Base-by-base conservation (phyloP, 1,140 invertebrate species). In the Drosophila leontia region DNA sequence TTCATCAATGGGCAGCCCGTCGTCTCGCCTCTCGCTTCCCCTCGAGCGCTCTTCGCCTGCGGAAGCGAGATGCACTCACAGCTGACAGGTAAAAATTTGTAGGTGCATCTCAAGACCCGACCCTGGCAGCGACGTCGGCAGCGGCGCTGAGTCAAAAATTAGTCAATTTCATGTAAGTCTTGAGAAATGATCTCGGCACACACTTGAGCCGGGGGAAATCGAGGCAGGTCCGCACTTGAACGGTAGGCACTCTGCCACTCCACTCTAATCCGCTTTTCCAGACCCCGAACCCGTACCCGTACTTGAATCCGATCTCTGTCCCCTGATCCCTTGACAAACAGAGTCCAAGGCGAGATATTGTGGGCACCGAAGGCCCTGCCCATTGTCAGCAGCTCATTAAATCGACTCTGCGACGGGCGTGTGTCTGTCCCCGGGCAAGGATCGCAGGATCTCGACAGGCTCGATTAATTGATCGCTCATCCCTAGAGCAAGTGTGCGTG, bases 131-230 rank as follows among this genome's bases (percentile, higher is more conserved):
- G 34, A 51, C 47, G 48, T 19, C 47, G 41, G 47, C 74, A 42
- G 53, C 50, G 63, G 63, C 64, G 65, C 69, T 53, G 45, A 61
- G 23, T 71, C 45, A 42, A 79, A 91, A 91, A 91, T 91, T 91
- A 91, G 88, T 91, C 88, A 91, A 91, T 91, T 88, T 88, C 81
- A 91, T 88, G 81, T 88, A 91, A 91, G 85, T 51, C 70, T 91
- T 58, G 67, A 75, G 75, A 78, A 75, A 74, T 71, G 60, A 68
- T 81, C 55, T 61, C 39, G 35, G 58, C 65, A n/a, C 53, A 62
- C 80, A 79, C 82, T 86, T 87, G 80, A 88, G 68, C 68, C 55
- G 37, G 51, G 51, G 26, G 41, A 60, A 79, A 74, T 70, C 53
- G 55, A 62, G 77, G 76, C 80, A 74, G 84, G 85, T 90, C 70